Evolutionary conservation across 2,113 vertebrate genomes (phyloP).

Genomic region (Cyanoramphus novaezelandiae): DNA sequence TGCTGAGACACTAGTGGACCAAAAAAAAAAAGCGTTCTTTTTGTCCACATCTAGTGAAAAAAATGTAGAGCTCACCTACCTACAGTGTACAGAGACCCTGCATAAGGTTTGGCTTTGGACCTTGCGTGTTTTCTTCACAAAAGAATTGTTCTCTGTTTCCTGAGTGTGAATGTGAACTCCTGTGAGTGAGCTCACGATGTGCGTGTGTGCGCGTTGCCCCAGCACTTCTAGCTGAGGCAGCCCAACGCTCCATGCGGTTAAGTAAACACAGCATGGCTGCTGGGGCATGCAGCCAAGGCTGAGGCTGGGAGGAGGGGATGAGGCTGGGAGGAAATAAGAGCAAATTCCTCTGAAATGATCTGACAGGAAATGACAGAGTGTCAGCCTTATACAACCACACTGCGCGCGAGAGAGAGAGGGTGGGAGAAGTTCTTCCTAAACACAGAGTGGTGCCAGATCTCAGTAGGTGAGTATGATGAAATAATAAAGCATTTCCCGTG

Average conservation of each 20-base stretch:
- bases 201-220: background rate
- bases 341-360: conserved; percentile 91
- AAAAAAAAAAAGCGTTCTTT: background rate
- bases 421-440: conserved; percentile 85
- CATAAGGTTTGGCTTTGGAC: background rate
- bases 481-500: conserved; percentile 99
- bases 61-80: background rate
- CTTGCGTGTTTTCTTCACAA: background rate
- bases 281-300: conserved; percentile 42
- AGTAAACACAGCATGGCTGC: conserved; percentile 74
- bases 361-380: conserved; percentile 93
- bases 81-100: background rate
- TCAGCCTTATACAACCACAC: conserved; percentile 76
- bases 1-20: background rate
- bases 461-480: conserved; percentile 99
- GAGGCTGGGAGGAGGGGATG: conserved; percentile 64
- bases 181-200: background rate
- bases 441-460: conserved; percentile 88
- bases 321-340: conserved; percentile 88
- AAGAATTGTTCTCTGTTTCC: background rate
- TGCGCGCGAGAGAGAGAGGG: conserved; percentile 64
- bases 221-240: background rate
- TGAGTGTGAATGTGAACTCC: background rate
- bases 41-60: background rate
- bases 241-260: conserved; percentile 72